Evolutionary conservation across 2,113 vertebrate genomes (phyloP).

Genomic region (Heterotilapia buettikoferi): DNA sequence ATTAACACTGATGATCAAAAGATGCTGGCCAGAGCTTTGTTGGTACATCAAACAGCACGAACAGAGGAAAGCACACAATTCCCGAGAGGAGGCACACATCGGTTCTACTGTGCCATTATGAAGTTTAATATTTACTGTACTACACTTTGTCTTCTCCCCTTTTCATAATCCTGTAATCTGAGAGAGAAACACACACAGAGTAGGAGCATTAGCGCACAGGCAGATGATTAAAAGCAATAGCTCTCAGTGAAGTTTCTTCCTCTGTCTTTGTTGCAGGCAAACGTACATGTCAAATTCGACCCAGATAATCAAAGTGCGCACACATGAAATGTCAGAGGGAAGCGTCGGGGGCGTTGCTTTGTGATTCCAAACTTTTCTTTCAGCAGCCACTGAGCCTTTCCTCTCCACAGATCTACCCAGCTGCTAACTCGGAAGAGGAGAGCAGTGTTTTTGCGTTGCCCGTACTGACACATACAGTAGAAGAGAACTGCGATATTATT

Average conservation of each 20-base stretch:
- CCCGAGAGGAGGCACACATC: background rate
- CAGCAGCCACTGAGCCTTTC: slow-evolving; percentile 28
- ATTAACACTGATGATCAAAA: slow-evolving; percentile 50
- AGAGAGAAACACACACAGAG: background rate
- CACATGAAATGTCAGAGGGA: slow-evolving; percentile 33
- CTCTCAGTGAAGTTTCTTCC: slow-evolving; percentile 12
- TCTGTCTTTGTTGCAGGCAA: slow-evolving; percentile 37
- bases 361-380: slow-evolving; percentile 34
- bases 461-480: slow-evolving; percentile 16
- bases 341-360: slow-evolving; percentile 37
- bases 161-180: slow-evolving; percentile 16
- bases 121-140: slow-evolving; percentile 50
- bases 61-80: background rate
- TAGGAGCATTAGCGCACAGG: background rate
- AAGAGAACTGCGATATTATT: background rate
- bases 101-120: slow-evolving; percentile 35
- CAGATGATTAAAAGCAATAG: slow-evolving; percentile 46
- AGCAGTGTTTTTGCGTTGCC: slow-evolving; percentile 5
- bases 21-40: slow-evolving; percentile 14
- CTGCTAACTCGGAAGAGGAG: slow-evolving; percentile 3
- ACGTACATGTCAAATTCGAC: slow-evolving; percentile 31
- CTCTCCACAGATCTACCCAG: slow-evolving; percentile 1
- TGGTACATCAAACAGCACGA: slow-evolving; percentile 42
- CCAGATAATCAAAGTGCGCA: slow-evolving; percentile 60
- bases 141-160: slow-evolving; percentile 11